A percentile compares a stretch with the other conserved stretches of the same genome.
Evolutionary conservation across 2,888 invertebrate species (phyloP).

Genomic region (Psylliodes chrysocephalus): DNA sequence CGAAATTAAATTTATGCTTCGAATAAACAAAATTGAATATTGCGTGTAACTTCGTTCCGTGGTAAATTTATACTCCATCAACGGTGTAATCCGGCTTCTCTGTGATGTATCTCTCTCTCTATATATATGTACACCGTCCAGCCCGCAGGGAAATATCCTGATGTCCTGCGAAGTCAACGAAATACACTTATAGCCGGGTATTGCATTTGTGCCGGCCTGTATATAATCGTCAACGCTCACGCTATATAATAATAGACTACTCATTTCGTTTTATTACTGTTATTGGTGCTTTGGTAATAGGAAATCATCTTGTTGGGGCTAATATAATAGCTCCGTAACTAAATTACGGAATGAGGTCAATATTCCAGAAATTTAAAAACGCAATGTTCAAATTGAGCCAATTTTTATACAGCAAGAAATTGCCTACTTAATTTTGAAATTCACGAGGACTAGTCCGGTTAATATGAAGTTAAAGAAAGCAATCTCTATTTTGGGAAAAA

Average conservation of each 20-base stretch:
- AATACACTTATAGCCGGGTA: slow-evolving; percentile 54
- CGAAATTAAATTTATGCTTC: slow-evolving; percentile 35
- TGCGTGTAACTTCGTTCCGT: slow-evolving; percentile 45
- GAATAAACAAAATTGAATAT: slow-evolving; percentile 43
- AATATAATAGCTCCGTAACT: background rate
- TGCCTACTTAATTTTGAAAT: too few species aligned
- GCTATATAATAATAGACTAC: slow-evolving; percentile 38
- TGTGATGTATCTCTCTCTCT: background rate
- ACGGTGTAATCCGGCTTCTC: slow-evolving; percentile 34
- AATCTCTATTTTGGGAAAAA: too few species aligned
- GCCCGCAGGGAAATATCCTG: slow-evolving; percentile 58
- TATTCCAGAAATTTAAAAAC: too few species aligned
- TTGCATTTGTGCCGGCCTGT: slow-evolving; percentile 50
- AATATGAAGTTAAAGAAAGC: too few species aligned
- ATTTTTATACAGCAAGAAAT: too few species aligned
- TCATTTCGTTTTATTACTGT: slow-evolving; percentile 7
- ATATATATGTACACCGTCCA: slow-evolving; percentile 26
- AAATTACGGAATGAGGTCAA: background rate
- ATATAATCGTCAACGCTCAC: slow-evolving; percentile 56
- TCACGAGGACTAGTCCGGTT: too few species aligned
- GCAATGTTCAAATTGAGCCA: too few species aligned
- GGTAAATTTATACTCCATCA: slow-evolving; percentile 50
- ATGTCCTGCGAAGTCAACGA: slow-evolving; percentile 58
- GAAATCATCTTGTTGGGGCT: background rate
- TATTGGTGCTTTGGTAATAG: background rate